Percentiles rank a stretch among this genome's conserved stretches.
Conservation (phyloP, 2,888 invertebrate genomes). For the Drosophila falleni region DNA sequence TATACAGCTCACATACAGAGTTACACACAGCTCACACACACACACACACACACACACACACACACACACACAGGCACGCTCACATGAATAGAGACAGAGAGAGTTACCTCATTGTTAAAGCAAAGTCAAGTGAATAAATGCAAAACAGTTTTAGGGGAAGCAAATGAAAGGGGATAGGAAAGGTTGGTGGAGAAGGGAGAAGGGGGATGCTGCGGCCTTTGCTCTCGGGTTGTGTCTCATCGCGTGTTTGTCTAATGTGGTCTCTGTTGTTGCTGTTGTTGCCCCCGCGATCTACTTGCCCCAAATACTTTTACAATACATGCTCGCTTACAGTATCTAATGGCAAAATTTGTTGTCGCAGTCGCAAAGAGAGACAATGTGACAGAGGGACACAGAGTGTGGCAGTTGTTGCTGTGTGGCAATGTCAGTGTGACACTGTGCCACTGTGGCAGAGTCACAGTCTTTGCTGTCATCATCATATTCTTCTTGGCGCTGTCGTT, state of each 20-base stretch:
- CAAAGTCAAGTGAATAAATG: conserved; percentile 80
- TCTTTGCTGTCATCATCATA: conserved; percentile 77
- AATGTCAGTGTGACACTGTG: conserved; percentile 26
- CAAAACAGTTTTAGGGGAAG: conserved; percentile 38
- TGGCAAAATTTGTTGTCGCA: conserved; percentile 73
- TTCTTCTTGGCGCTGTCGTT: conserved; percentile 45
- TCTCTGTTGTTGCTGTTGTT: conserved; percentile 9
- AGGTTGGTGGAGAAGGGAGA: conserved; percentile 9
- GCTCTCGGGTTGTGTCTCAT: conserved; percentile 5
- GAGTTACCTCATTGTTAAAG: conserved; percentile 72
- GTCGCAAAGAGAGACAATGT: conserved; percentile 34
- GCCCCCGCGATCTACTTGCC: neutral
- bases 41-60: conserved; percentile 1
- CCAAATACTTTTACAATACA: conserved; percentile 61
- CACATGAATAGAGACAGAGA: neutral
- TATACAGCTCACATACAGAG: conserved; percentile 24
- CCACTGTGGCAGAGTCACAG: conserved; percentile 37
- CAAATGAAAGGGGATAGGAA: conserved; percentile 65
- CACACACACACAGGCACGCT: neutral
- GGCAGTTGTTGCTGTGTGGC: conserved; percentile 17
- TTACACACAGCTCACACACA: conserved; percentile 4
- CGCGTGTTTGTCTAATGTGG: conserved; percentile 43
- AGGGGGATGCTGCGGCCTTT: conserved; percentile 3
- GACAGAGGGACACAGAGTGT: conserved; percentile 5
- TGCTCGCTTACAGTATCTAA: conserved; percentile 75